These are phyloP conservation scores for Mimas tiliae DNA, from an alignment of 2,888 invertebrate genomes.

Conservation along the genomic window DNA sequence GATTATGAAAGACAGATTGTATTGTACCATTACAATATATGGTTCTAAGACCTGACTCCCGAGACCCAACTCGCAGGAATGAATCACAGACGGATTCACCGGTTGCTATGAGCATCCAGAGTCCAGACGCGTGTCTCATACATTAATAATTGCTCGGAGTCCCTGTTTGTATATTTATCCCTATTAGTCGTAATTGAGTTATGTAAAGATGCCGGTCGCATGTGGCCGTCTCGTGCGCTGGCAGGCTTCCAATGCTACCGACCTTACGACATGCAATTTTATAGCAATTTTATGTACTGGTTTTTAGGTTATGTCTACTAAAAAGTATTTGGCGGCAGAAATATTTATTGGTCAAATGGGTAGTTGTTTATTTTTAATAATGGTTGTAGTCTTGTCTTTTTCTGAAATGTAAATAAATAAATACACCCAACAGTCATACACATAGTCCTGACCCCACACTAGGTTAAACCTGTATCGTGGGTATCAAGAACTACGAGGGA, in stretches of 20 bases:
- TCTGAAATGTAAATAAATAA: too few relatives aligned
- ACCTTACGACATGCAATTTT: conserved; percentile 11
- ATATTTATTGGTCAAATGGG: not conserved
- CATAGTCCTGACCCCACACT: too few relatives aligned
- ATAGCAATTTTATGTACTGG: not conserved
- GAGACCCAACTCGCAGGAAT: not conserved
- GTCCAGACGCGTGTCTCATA: not conserved
- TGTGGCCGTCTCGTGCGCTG: conserved; percentile 14
- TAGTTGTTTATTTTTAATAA: too few relatives aligned
- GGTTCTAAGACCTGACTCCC: too few relatives aligned
- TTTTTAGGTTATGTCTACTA: conserved; percentile 19
- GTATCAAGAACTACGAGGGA: too few relatives aligned
- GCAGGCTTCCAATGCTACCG: not conserved
- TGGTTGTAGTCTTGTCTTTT: too few relatives aligned
- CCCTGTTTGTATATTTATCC: not conserved
- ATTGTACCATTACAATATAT: too few relatives aligned
- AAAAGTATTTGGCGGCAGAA: not conserved
- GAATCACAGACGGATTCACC: not conserved
- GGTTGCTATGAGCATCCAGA: too few relatives aligned
- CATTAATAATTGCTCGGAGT: not conserved
- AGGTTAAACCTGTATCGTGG: too few relatives aligned
- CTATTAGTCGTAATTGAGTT: conserved; percentile 2
- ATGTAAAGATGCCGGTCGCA: not conserved
- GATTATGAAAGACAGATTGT: too few relatives aligned
- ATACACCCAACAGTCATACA: too few relatives aligned